Evolutionary conservation across 2,797 vertebrate genomes (phyloP).

Genomic region (Girardinus metallicus): DNA sequence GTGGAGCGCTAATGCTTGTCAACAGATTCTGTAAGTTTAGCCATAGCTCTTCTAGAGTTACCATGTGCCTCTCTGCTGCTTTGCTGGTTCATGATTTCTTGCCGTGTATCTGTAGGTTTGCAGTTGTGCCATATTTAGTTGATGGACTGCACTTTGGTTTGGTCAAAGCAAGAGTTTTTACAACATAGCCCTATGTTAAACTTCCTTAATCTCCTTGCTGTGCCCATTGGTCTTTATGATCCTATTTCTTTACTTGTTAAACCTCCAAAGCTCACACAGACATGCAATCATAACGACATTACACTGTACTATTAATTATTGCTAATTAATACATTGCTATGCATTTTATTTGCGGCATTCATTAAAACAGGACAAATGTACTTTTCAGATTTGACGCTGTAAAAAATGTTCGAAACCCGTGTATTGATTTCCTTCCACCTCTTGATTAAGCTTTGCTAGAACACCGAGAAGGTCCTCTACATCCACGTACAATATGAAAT

Average conservation of each 20-base stretch:
- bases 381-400: too few relatives aligned
- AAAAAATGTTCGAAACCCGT: too few relatives aligned
- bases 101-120: background rate
- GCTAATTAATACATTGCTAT: too few relatives aligned
- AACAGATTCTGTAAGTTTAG: background rate
- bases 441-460: too few relatives aligned
- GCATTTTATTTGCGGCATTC: too few relatives aligned
- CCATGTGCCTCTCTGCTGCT: background rate
- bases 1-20: background rate
- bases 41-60: background rate
- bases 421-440: too few relatives aligned
- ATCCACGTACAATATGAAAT: too few relatives aligned
- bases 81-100: background rate
- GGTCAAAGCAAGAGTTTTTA: background rate
- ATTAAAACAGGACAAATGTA: too few relatives aligned
- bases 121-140: background rate
- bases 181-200: background rate
- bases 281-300: too few relatives aligned
- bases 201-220: background rate
- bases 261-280: too few relatives aligned
- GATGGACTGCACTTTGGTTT: background rate
- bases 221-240: background rate
- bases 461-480: too few relatives aligned
- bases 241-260: background rate
- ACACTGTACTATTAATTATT: too few relatives aligned